phyloP scores from a whole-genome alignment of 2,113 vertebrate species.

The Proteles cristata region DNA sequence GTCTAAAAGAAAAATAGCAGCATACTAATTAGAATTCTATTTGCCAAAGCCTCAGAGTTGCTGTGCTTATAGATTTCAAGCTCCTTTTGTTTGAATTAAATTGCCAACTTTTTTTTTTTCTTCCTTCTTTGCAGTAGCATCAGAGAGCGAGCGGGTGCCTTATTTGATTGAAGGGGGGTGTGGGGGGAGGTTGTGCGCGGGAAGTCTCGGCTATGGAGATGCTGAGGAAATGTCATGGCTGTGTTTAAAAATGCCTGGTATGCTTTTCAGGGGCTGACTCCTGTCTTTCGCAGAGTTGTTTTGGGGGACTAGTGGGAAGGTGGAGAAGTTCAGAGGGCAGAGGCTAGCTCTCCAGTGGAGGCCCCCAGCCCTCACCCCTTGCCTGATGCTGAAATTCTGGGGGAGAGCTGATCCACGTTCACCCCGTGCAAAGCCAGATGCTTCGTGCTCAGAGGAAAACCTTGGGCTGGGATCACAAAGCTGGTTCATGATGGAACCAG shows the following conservation, averaged over 20 bases:
- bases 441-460: constrained; percentile 86
- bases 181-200: not conserved
- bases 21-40: constrained; percentile 96
- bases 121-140: constrained; percentile 85
- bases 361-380: constrained; percentile 71
- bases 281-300: constrained; percentile 83
- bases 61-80: constrained; percentile 91
- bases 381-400: constrained; percentile 90
- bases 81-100: constrained; percentile 93
- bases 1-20: constrained; percentile 98
- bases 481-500: constrained; percentile 83
- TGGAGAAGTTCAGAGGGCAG: constrained; percentile 74
- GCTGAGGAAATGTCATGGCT: constrained; percentile 87
- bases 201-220: constrained; percentile 83
- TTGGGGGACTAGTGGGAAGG: constrained; percentile 69
- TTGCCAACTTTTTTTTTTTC: constrained; percentile 88
- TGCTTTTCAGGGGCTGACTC: constrained; percentile 88
- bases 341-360: constrained; percentile 76
- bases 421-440: constrained; percentile 92
- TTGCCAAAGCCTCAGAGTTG: constrained; percentile 89
- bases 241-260: constrained; percentile 88
- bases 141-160: constrained; percentile 84
- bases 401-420: constrained; percentile 88
- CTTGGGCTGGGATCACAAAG: constrained; percentile 88
- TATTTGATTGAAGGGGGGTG: constrained; percentile 86